Evolutionary conservation across 2,113 vertebrate species (phyloP), one percentile per base, ranked within the genome.

Genomic region (Neotragus moschatus): DNA sequence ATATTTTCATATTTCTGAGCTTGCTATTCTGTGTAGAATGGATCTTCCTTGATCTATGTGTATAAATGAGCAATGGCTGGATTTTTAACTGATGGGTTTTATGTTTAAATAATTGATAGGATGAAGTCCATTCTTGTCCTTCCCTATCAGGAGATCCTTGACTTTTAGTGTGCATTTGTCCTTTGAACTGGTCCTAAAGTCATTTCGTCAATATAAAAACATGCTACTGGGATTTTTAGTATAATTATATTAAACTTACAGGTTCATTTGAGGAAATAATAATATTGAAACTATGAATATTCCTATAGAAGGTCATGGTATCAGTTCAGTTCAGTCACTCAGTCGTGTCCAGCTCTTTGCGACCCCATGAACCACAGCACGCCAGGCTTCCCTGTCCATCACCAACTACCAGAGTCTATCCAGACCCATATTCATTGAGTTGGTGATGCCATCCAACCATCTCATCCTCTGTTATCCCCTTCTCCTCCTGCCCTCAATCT

Each of bases 11-110:
- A 12, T 89, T 93, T 89, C 12, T 53, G 12, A 87, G 26, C 2
- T 84, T 94, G 49, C n/a, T 43, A 0, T 94, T 73, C 17, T 90
- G 28, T 36, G 4, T 70, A 70, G n/a, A 70, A 70, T 70, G n/a
- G n/a, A 70, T 70, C 43, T 87, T 94, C 30, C 60, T 81, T 94
- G 49, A 81, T 84, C 45, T 26, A 25, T 45, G 1, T 81, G 16
- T 66, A 60, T 85, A 91, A 88, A 51, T 7, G 4, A 80, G 23
- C 4, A 93, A 47, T 94, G 36, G 25, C 21, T 96, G 12, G 11
- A 49, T 88, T 94, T 97, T 96, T 87, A 61, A 84, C 88, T 92
- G 39, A 87, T 58, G 28, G 2, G 16, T 36, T 60, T 95, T 92
- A n/a, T 92, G 21, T 88, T 85, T 79, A 93, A 92, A 53, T 90